Evolutionary conservation across 1,140 invertebrate genomes (phyloP).

Genomic region (Thrips palmi): DNA sequence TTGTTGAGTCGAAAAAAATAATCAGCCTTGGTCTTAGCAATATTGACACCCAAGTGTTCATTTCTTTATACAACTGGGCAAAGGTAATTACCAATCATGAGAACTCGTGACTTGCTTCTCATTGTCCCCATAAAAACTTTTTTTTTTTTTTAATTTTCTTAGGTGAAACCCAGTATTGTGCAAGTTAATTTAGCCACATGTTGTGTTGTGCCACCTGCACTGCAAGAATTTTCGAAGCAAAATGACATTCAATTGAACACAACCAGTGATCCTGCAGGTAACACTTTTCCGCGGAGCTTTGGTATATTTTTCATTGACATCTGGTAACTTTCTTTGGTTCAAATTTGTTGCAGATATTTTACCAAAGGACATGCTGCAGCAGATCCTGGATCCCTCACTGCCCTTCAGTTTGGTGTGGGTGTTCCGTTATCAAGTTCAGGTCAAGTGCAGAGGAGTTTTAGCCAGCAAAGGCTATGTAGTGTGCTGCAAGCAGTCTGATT

Average conservation of each 20-base stretch:
- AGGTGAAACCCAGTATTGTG: slow-evolving; percentile 74
- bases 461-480: slow-evolving; percentile 67
- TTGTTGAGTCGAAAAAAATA: slow-evolving; percentile 41
- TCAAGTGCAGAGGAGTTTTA: slow-evolving; percentile 77
- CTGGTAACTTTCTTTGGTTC: not conserved
- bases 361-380: slow-evolving; percentile 26
- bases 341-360: slow-evolving; percentile 35
- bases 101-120: not conserved
- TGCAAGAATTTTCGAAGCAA: slow-evolving; percentile 76
- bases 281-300: slow-evolving; percentile 19
- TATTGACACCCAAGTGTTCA: slow-evolving; percentile 61
- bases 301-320: not conserved
- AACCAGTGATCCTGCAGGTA: slow-evolving; percentile 83
- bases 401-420: slow-evolving; percentile 41
- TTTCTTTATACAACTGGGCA: slow-evolving; percentile 57
- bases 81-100: slow-evolving; percentile 25
- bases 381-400: slow-evolving; percentile 27
- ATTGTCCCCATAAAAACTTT: not conserved
- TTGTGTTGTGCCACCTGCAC: slow-evolving; percentile 81
- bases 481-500: slow-evolving; percentile 11
- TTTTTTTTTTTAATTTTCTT: too few relatives aligned
- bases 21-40: slow-evolving; percentile 72
- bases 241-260: slow-evolving; percentile 86
- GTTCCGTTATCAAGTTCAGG: slow-evolving; percentile 64
- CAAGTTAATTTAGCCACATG: slow-evolving; percentile 92